These are phyloP conservation scores for Papilio polyxenes DNA, from an alignment of 1,140 invertebrate genomes.

Conservation along the genomic window DNA sequence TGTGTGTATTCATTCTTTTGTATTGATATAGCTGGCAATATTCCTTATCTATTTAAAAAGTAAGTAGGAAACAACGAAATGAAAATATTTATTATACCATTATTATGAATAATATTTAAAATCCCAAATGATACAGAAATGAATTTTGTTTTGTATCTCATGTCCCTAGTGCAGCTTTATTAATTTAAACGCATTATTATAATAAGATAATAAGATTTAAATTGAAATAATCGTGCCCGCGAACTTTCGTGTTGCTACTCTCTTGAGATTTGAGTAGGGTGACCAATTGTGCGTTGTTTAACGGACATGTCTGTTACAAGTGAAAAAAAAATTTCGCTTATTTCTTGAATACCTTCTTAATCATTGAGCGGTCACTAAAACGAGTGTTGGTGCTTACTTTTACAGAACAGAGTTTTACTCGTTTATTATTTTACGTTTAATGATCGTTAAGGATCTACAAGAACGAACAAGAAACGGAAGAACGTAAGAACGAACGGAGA, in stretches of 20 bases:
- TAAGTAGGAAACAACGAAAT: neutral
- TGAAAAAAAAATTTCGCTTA: neutral
- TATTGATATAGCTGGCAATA: no score
- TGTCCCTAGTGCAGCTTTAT: neutral
- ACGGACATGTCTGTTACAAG: neutral
- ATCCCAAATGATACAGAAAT: conserved; percentile 2
- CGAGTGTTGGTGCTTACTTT: no score
- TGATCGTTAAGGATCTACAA: no score
- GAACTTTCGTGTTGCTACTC: conserved; percentile 18
- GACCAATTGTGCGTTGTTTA: neutral
- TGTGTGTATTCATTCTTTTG: no score
- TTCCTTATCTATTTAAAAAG: neutral
- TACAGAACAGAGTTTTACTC: no score
- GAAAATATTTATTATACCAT: neutral
- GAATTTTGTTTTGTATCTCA: conserved; percentile 17
- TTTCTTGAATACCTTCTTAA: no score
- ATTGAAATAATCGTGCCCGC: conserved; percentile 32
- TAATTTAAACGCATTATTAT: conserved; percentile 24
- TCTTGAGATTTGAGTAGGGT: conserved; percentile 21
- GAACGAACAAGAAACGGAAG: no score
- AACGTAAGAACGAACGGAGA: no score
- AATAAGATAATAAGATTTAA: conserved; percentile 29
- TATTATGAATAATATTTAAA: neutral
- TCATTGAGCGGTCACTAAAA: no score
- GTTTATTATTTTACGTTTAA: no score